Evolutionary conservation across 53 echinoderm and acorn worm species (phyloP).

Genomic region (Paelopatides confundens): DNA sequence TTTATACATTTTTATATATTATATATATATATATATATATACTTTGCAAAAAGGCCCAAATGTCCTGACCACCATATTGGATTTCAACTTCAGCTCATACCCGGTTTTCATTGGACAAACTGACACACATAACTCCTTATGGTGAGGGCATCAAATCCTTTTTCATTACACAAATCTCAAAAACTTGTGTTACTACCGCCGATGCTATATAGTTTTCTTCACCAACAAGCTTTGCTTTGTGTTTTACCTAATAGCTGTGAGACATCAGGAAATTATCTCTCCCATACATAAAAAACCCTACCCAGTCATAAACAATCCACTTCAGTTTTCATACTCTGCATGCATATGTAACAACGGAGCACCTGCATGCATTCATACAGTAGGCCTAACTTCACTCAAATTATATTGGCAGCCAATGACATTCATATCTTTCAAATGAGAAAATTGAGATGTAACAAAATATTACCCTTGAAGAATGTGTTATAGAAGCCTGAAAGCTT

Average conservation of each 20-base stretch:
- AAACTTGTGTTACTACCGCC: background rate
- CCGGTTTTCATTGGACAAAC: constrained; percentile 40
- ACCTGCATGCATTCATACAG: constrained; percentile 21
- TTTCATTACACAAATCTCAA: background rate
- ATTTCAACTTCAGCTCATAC: background rate
- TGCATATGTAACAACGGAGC: constrained; percentile 5
- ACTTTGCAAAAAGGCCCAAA: too few relatives aligned
- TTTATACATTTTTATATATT: background rate
- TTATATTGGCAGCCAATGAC: background rate
- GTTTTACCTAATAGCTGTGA: background rate
- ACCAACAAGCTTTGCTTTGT: constrained; percentile 6
- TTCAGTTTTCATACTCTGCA: constrained; percentile 13
- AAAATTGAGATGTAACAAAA: background rate
- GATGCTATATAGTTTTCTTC: background rate
- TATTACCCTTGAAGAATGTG: background rate
- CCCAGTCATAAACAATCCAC: background rate
- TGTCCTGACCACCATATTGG: background rate
- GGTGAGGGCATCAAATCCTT: constrained; percentile 29
- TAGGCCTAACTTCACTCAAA: constrained; percentile 1
- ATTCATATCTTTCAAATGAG: background rate
- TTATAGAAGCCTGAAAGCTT: background rate
- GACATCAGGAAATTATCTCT: background rate
- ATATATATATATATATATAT: too few relatives aligned
- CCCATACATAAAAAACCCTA: background rate
- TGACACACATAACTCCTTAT: constrained; percentile 37